Percentiles rank a stretch among this genome's conserved stretches.
Evolutionary conservation across 2,113 vertebrate species (phyloP).

Genomic region (Oriolus oriolus): DNA sequence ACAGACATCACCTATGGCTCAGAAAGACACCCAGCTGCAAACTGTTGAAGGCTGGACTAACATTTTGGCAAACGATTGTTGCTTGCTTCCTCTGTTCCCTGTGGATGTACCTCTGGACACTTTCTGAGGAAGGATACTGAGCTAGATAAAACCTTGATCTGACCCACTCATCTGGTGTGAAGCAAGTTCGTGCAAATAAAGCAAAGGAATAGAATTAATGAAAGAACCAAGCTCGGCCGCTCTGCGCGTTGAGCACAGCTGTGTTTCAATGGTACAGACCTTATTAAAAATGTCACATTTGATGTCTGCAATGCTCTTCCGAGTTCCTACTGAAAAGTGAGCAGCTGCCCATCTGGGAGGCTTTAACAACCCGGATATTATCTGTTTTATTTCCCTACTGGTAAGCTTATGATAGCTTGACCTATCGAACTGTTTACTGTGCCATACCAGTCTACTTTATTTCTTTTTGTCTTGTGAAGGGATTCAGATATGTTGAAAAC

Average conservation of each 20-base stretch:
- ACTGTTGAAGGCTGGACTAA: neutral
- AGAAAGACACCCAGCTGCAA: neutral
- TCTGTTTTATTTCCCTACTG: conserved; percentile 19
- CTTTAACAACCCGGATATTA: neutral
- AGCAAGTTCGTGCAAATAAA: accelerated
- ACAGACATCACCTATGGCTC: neutral
- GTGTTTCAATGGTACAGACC: neutral
- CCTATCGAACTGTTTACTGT: neutral
- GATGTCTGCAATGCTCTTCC: neutral
- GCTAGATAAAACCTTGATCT: neutral
- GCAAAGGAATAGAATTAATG: neutral
- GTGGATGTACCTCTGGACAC: neutral
- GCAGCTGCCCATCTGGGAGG: neutral
- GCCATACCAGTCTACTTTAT: neutral
- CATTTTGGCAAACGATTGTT: neutral
- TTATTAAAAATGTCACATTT: conserved; percentile 35
- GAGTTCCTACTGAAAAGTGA: conserved; percentile 4
- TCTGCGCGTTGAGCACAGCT: neutral
- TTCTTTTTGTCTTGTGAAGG: neutral
- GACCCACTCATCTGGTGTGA: neutral
- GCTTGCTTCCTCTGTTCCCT: neutral
- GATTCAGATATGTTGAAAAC: neutral
- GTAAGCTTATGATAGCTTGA: neutral
- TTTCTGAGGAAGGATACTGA: neutral
- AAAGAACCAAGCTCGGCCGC: neutral